Evolutionary conservation across 1,140 invertebrate species (phyloP).

Genomic region (Coenobita brevimanus): DNA sequence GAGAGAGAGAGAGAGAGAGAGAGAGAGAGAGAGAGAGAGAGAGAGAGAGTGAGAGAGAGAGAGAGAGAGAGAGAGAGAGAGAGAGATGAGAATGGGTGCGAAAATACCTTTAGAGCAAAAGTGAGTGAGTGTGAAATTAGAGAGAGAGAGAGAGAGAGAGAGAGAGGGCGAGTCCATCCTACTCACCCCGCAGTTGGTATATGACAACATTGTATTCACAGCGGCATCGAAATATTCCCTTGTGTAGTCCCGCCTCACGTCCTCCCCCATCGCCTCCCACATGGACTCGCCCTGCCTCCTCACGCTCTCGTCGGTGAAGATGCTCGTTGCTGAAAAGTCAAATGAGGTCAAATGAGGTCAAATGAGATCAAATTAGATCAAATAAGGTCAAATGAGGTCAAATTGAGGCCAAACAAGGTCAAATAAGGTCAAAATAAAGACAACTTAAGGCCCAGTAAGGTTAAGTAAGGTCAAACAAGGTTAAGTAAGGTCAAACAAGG

Average conservation of each 20-base stretch:
- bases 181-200: slow-evolving; percentile 13
- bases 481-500: too few relatives aligned
- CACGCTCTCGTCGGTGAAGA: slow-evolving; percentile 20
- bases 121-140: too few relatives aligned
- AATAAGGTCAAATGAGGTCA: too few relatives aligned
- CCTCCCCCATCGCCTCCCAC: background rate
- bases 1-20: slow-evolving; percentile 1
- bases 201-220: background rate
- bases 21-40: slow-evolving; percentile 1
- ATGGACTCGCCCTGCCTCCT: background rate
- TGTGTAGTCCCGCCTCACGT: background rate
- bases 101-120: background rate
- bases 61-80: background rate
- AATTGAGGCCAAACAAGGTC: too few relatives aligned
- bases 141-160: too few relatives aligned
- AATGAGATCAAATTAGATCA: too few relatives aligned
- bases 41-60: background rate
- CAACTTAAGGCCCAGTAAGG: too few relatives aligned
- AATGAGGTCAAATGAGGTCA: too few relatives aligned
- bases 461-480: too few relatives aligned
- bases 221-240: background rate
- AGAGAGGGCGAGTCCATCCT: background rate
- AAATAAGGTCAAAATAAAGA: too few relatives aligned
- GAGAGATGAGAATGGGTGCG: background rate
- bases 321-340: slow-evolving; percentile 11